Evolutionary conservation across 2,888 invertebrate species (phyloP), one percentile per base, ranked within the genome.

Genomic region (Drosophila hamatofila): DNA sequence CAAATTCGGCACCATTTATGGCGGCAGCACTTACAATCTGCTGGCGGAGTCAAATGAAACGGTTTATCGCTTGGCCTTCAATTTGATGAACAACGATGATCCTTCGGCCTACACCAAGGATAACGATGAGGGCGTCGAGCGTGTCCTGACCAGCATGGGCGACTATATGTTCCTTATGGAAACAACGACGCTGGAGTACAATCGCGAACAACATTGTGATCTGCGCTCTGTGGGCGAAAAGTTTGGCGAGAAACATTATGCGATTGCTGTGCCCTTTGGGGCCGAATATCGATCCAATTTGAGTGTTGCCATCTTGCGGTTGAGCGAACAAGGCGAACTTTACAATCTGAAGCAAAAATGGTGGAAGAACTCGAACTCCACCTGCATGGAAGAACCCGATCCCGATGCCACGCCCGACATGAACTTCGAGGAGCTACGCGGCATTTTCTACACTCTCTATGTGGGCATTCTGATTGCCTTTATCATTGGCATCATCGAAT

Each of bases 81-180:
- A 96, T 27, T 95, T 95, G 68, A 99, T 98, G 98, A 95, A 95
- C 78, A 94, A 96, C 18, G 94, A 97, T 0, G 95, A 95, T 71
- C 97, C 98, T 0, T 94, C 95, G 2, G 97, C 97, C 1, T 98
- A 98, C 90, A 96, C 96, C 3, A 94, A 93, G 48, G 94, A 93
- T 83, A 98, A 98, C 89, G 94, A 94, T 0, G 97, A 97, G 87
- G 99, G 98, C 0, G 96, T 97, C 3, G 95, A 97, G 18, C 94
- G 97, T 30, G 98, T 98, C 0, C 85, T 94, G 27, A 94, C 94
- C 89, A 96, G 95, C 60, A 95, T 95, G 84, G 95, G 96, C 7
- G 95, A 94, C 73, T 99, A 97, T 91, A 99, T 98, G 42, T 99
- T 97, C 91, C 95, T 99, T 74, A 98, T 99, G 97, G 99, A 99